Percentiles rank a stretch among this genome's conserved stretches.
Evolutionary conservation across 2,797 vertebrate species (phyloP).

Genomic region (Aplochiton taeniatus): DNA sequence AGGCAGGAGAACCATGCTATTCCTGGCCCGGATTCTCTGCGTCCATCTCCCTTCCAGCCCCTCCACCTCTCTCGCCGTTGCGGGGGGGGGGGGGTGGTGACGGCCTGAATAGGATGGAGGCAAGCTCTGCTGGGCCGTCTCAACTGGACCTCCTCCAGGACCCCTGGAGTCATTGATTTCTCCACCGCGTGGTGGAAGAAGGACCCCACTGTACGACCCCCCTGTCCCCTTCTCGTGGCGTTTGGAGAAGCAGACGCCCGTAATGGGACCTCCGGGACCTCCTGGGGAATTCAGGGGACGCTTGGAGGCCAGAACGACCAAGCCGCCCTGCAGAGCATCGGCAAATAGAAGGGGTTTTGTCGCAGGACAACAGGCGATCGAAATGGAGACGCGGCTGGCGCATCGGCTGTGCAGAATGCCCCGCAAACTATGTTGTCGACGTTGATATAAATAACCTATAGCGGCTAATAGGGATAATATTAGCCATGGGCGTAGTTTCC

Average conservation of each 20-base stretch:
- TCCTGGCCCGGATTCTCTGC: not conserved
- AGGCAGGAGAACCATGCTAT: conserved; percentile 24
- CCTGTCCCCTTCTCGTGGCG: too few species aligned
- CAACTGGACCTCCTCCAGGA: conserved; percentile 30
- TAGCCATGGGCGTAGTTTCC: not conserved
- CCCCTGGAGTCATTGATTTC: conserved; percentile 34
- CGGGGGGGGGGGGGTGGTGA: not conserved
- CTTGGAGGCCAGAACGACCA: not conserved
- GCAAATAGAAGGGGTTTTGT: too few species aligned
- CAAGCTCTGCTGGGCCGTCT: not conserved
- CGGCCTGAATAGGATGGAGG: not conserved
- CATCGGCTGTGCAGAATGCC: too few species aligned
- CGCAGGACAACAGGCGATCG: too few species aligned
- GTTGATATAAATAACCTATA: too few species aligned
- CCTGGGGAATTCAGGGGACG: conserved; percentile 21
- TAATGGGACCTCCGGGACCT: conserved; percentile 23
- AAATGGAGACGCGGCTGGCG: too few species aligned
- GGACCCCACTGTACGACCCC: too few species aligned
- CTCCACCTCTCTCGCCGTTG: too few species aligned
- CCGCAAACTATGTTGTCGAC: too few species aligned
- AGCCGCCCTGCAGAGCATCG: too few species aligned
- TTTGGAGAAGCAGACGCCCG: conserved; percentile 47
- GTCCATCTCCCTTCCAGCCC: not conserved
- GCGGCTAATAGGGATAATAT: not conserved
- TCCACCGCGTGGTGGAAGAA: conserved; percentile 26